phyloP scores from a whole-genome alignment of 1,140 invertebrate genomes.

The Drosophila azteca region DNA sequence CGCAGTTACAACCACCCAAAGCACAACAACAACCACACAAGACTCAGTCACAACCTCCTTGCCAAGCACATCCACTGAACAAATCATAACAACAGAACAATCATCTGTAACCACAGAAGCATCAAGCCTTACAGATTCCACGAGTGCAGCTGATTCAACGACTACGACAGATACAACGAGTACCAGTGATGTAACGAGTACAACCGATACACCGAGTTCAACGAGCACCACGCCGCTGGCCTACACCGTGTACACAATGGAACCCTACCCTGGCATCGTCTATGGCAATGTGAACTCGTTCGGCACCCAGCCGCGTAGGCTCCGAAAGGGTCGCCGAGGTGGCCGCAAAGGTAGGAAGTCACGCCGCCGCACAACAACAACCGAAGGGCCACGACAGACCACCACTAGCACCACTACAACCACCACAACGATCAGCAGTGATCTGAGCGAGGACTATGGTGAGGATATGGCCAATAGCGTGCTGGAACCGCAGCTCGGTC shows the following conservation, averaged over 20 bases:
- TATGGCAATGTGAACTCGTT: slow-evolving; percentile 19
- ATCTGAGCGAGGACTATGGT: slow-evolving; percentile 40
- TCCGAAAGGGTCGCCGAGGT: slow-evolving; percentile 53
- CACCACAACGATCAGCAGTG: slow-evolving; percentile 9
- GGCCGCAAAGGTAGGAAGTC: slow-evolving; percentile 27
- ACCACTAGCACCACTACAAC: slow-evolving; percentile 22
- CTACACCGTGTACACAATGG: slow-evolving; percentile 24
- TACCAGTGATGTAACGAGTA: slow-evolving; percentile 14
- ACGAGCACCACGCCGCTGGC: slow-evolving; percentile 13
- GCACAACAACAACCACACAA: neutral
- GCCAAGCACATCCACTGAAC: slow-evolving; percentile 2
- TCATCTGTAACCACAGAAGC: neutral
- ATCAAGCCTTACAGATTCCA: neutral
- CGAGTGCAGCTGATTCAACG: slow-evolving; percentile 10
- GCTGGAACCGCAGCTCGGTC: slow-evolving; percentile 48
- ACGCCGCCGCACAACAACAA: slow-evolving; percentile 51
- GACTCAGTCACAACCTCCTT: neutral
- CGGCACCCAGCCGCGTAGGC: slow-evolving; percentile 9
- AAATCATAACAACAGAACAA: slow-evolving; percentile 1
- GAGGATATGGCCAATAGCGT: slow-evolving; percentile 32
- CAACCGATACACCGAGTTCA: slow-evolving; percentile 12
- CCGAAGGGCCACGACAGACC: slow-evolving; percentile 10
- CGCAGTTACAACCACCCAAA: neutral
- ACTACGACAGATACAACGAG: slow-evolving; percentile 5
- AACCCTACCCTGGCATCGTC: slow-evolving; percentile 49